Percentiles rank a stretch among this genome's conserved stretches.
These are phyloP conservation scores for Onychostoma macrolepis DNA, from an alignment of 2,113 vertebrate genomes.

Conservation along the genomic window DNA sequence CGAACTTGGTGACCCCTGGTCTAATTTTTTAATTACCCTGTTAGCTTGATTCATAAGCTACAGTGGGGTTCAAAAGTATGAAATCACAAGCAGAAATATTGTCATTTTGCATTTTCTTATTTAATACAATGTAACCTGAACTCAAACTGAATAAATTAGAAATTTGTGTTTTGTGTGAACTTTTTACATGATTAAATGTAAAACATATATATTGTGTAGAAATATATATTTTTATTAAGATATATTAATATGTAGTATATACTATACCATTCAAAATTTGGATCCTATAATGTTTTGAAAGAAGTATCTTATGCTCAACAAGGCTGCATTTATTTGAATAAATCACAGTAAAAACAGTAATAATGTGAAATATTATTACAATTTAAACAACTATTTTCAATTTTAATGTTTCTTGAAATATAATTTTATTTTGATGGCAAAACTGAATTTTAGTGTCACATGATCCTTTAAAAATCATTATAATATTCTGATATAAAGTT, in stretches of 20 bases:
- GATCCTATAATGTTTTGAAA: background rate
- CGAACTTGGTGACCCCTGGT: too few relatives aligned
- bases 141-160: background rate
- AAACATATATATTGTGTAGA: background rate
- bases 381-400: background rate
- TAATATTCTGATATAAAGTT: background rate
- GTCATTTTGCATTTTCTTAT: background rate
- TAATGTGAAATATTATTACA: background rate
- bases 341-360: background rate
- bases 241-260: constrained; percentile 4
- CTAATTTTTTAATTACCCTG: background rate
- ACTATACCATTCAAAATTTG: background rate
- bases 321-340: background rate
- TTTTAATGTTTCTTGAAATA: background rate
- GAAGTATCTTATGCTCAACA: background rate
- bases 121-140: background rate
- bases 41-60: background rate
- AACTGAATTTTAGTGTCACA: background rate
- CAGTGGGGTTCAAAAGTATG: background rate
- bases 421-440: background rate
- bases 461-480: background rate
- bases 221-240: background rate
- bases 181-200: background rate
- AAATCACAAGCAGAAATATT: background rate
- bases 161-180: background rate